phyloP scores from a whole-genome alignment of 2,888 invertebrate species.

The Blastobasis adustella region DNA sequence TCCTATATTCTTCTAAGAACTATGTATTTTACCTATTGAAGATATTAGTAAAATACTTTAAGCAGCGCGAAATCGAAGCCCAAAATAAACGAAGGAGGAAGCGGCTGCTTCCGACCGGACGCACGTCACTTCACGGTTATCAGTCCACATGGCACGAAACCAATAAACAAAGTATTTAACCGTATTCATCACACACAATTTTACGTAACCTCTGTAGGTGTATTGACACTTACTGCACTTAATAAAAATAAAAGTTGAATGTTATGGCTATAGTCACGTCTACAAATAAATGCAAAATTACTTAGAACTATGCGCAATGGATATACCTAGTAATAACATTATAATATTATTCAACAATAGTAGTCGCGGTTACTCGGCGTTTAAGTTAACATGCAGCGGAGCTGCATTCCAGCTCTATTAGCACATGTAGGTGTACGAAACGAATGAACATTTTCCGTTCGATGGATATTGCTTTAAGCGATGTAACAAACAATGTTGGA shows the following conservation, averaged over 20 bases:
- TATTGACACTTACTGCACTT: too few species aligned
- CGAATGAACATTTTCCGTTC: conserved; percentile 12
- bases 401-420: conserved; percentile 37
- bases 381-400: conserved; percentile 21
- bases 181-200: conserved; percentile 1
- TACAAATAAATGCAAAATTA: too few species aligned
- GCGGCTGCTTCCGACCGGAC: conserved; percentile 27
- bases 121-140: conserved; percentile 20
- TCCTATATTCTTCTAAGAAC: too few species aligned
- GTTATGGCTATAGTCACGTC: too few species aligned
- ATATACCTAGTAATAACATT: too few species aligned
- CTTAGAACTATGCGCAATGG: too few species aligned
- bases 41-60: background rate
- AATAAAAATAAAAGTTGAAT: too few species aligned
- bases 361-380: conserved; percentile 18
- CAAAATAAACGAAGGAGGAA: conserved; percentile 1
- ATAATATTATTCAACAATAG: conserved; percentile 9
- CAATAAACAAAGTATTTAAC: too few species aligned
- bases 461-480: background rate
- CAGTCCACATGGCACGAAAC: conserved; percentile 7
- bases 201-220: too few species aligned
- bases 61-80: background rate
- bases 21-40: too few species aligned
- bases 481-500: conserved; percentile 11
- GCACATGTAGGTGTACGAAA: conserved; percentile 25